Base-by-base conservation (phyloP, 2,888 invertebrate species). In the Temnothorax unifasciatus region DNA sequence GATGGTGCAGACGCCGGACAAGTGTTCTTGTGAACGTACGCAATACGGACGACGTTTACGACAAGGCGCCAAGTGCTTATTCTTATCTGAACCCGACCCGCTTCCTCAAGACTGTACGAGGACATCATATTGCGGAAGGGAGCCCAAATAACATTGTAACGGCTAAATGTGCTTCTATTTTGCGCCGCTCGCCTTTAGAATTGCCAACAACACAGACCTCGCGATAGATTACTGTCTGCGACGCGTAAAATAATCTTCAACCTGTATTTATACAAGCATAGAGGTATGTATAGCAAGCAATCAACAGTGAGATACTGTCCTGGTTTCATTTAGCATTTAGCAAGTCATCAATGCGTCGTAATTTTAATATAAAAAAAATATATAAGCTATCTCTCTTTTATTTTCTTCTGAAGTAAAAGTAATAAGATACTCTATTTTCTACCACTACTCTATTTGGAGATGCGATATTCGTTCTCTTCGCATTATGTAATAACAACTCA, bases 11-110 rank as follows among this genome's bases (percentile, higher is more conserved):
- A 79, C 71, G 71, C 29, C 47, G 59, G 73, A 73, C 79, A 73
- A 81, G 73, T 81, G 73, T 81, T 81, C 79, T 81, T 81, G 44
- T 59, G 73, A 59, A 73, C 57, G 57, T 47, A 44, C 47, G 79
- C 73, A 73, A 38, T 73, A 47, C 59, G 34, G 73, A 73, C 59
- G 79, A 81, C 79, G 73, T 81, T 81, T 81, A 81, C 73, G 79
- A 81, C 73, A 21, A 81, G 79, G 79, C 79, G 79, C 79, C 79
- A 81, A 81, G 79, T 81, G 71, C 79, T 81, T 81, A 81, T 81
- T 81, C 79, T 81, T 81, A 81, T 81, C 79, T 81, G 79, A 81
- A 81, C 73, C 79, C 79, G 73, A 73, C 79, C 73, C 57, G 79
- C 73, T 81, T 81, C 71, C 38, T 79, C 73, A 47, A 81, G 47